Evolutionary conservation across 2,113 vertebrate genomes (phyloP), one percentile per base, ranked within the genome.

Genomic region (Mixornis gularis): DNA sequence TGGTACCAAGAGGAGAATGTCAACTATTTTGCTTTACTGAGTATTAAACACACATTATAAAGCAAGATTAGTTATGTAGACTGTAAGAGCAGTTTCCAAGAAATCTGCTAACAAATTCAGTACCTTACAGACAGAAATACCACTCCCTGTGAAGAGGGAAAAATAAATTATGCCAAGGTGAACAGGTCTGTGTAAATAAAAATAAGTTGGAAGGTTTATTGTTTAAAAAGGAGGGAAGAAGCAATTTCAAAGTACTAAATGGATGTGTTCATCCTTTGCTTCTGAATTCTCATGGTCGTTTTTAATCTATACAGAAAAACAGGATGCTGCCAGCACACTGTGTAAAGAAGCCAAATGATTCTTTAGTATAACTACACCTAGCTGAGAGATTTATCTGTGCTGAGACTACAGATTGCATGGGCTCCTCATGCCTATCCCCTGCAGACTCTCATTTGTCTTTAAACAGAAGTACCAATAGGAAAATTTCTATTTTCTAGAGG

Each of bases 141-240:
- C 26, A 22, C 13, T 81, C 16, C 15, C 51, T 68, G 34, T 6
- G 51, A 73, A 65, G 30, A 44, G 14, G 12, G 14, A 2, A 13
- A 3, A 22, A 30, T n/a, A 62, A 27, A 2, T 9, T 1, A 83
- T 59, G 43, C n/a, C 85, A 87, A 82, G 34, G 21, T 87, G 51
- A 71, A 49, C 16, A 85, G 38, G 18, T 41, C 90, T 91, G 86
- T 90, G n/a, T 26, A 97, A 95, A 94, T 72, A 96, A 78, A 72
- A 89, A 46, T 93, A 94, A 95, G 30, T 44, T 79, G 49, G 24
- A 92, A 63, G 13, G 34, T 38, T 93, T 91, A 48, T 64, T 84
- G 17, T 87, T 89, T 74, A 36, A 78, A 84, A 55, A 66, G 51
- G 55, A 93, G 68, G 63, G n/a, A 58, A 86, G 26, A 90, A 69